phyloP scores from a whole-genome alignment of 1,140 invertebrate species.

The Cherax destructor region DNA sequence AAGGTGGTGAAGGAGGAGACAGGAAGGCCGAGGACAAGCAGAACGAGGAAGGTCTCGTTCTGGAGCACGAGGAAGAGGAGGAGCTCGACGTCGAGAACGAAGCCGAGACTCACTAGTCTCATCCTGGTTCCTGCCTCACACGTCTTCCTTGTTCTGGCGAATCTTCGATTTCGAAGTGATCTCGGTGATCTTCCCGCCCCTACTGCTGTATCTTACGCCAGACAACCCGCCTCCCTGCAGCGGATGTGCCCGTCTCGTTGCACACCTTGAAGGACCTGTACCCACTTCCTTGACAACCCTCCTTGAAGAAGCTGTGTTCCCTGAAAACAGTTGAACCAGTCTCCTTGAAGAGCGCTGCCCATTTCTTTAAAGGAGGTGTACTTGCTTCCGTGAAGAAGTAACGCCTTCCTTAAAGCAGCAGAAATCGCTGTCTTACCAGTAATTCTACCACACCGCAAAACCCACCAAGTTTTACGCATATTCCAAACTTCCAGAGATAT shows the following conservation, averaged over 20 bases:
- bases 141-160: not conserved
- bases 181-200: not conserved
- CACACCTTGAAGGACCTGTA: too few relatives aligned
- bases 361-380: too few relatives aligned
- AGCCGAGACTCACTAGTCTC: slow-evolving; percentile 41
- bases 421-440: too few relatives aligned
- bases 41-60: slow-evolving; percentile 56
- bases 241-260: not conserved
- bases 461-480: too few relatives aligned
- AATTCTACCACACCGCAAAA: too few relatives aligned
- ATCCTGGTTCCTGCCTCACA: not conserved
- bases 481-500: too few relatives aligned
- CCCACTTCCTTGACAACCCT: too few relatives aligned
- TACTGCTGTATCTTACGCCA: not conserved
- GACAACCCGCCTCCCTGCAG: not conserved
- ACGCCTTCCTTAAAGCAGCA: too few relatives aligned
- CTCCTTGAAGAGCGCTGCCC: too few relatives aligned
- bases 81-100: slow-evolving; percentile 65
- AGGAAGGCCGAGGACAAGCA: slow-evolving; percentile 42
- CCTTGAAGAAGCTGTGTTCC: too few relatives aligned
- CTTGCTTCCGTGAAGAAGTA: too few relatives aligned
- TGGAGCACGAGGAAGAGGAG: slow-evolving; percentile 64
- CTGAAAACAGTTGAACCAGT: too few relatives aligned
- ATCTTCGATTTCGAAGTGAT: not conserved
- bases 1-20: slow-evolving; percentile 81